Evolutionary conservation across 2,113 vertebrate genomes (phyloP).

Genomic region (Podarcis muralis): DNA sequence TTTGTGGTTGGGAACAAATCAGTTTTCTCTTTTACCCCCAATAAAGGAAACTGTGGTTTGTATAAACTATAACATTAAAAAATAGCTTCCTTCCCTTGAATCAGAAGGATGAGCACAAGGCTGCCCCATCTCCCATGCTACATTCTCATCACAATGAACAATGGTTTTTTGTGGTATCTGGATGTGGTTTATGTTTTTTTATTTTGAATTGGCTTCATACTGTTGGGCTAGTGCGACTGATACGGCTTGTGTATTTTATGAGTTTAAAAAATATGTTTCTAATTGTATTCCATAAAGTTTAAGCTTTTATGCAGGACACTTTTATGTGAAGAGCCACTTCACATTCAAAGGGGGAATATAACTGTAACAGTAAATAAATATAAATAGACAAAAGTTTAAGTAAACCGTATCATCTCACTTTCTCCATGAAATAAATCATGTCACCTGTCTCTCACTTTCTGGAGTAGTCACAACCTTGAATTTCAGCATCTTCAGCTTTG

Average conservation of each 20-base stretch:
- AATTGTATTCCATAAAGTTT: neutral
- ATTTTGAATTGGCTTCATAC: neutral
- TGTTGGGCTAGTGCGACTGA: neutral
- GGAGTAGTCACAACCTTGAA: neutral
- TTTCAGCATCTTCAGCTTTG: neutral
- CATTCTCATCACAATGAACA: neutral
- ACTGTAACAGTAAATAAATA: neutral
- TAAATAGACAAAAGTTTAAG: neutral
- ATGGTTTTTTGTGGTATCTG: neutral
- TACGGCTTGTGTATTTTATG: neutral
- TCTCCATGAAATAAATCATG: neutral
- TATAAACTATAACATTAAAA: neutral
- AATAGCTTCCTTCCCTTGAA: neutral
- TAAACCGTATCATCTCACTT: neutral
- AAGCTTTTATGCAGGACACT: neutral
- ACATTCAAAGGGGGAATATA: neutral
- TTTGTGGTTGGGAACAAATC: too few relatives aligned
- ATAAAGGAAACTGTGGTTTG: too few relatives aligned
- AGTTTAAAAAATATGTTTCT: neutral
- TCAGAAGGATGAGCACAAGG: neutral
- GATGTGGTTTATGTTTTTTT: neutral
- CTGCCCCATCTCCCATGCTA: neutral
- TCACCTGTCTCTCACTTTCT: neutral
- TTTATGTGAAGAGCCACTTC: neutral
- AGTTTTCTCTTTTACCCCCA: too few relatives aligned